Conservation (phyloP, 1,140 invertebrate species). For the Hyposmocoma kahamanoa region DNA sequence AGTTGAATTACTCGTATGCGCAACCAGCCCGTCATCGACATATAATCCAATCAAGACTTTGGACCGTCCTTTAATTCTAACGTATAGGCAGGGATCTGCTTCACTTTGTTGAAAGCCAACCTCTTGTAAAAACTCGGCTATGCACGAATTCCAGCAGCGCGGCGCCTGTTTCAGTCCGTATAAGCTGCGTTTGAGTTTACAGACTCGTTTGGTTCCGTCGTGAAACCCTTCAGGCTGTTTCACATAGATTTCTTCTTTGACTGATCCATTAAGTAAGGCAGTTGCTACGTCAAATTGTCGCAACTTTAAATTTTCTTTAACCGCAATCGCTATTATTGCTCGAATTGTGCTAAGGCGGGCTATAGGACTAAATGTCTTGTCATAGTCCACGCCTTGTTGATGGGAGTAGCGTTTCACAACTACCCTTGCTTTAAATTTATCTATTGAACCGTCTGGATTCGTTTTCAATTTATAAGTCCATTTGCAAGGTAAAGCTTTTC, state of each 20-base stretch:
- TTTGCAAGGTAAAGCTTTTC: conserved; percentile 35
- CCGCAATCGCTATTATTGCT: conserved; percentile 7
- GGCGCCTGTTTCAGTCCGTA: conserved; percentile 44
- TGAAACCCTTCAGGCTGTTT: conserved; percentile 8
- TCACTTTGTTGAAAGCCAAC: conserved; percentile 34
- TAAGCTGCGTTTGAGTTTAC: conserved; percentile 34
- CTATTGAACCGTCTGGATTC: conserved; percentile 24
- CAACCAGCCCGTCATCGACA: conserved; percentile 56
- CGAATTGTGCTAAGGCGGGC: conserved; percentile 9
- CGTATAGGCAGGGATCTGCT: conserved; percentile 46
- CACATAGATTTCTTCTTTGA: conserved; percentile 6
- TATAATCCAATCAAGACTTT: conserved; percentile 37
- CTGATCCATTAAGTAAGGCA: conserved; percentile 4
- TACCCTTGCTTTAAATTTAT: conserved; percentile 51
- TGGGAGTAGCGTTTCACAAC: conserved; percentile 42
- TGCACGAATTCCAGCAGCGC: conserved; percentile 11
- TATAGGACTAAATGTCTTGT: conserved; percentile 43
- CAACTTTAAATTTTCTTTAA: conserved; percentile 7
- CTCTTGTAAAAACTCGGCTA: conserved; percentile 20
- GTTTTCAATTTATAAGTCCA: conserved; percentile 53
- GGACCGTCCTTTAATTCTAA: conserved; percentile 12
- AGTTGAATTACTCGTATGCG: conserved; percentile 18
- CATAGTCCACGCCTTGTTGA: conserved; percentile 34
- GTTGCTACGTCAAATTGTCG: conserved; percentile 2
- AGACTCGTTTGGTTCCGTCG: conserved; percentile 24